phyloP scores from a whole-genome alignment of 2,888 invertebrate genomes.

The Dryobota labecula region DNA sequence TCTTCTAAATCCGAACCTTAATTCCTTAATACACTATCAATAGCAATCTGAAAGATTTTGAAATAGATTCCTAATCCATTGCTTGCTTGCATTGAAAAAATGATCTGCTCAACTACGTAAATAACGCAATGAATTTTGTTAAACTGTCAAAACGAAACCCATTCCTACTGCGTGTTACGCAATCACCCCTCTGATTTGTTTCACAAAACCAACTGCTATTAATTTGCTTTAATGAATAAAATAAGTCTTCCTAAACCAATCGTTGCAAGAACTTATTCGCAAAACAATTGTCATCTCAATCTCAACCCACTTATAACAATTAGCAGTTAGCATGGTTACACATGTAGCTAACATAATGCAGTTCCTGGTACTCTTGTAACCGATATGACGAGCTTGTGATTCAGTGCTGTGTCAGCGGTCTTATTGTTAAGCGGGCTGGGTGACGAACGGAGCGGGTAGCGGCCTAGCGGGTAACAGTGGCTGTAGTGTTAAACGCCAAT shows the following conservation, averaged over 20 bases:
- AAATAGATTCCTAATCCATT: no score
- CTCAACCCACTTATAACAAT: constrained; percentile 28
- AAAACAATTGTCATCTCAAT: constrained; percentile 1
- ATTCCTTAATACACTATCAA: no score
- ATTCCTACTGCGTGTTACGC: no score
- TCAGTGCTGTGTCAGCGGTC: constrained; percentile 69
- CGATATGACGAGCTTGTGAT: constrained; percentile 62
- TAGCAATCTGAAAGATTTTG: no score
- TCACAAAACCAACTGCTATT: background rate
- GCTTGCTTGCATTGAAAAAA: no score
- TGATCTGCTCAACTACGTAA: no score
- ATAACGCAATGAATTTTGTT: no score
- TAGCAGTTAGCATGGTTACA: constrained; percentile 10
- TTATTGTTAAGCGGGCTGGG: constrained; percentile 26
- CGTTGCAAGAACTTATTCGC: background rate
- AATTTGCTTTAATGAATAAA: background rate
- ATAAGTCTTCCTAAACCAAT: background rate
- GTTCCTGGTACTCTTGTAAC: constrained; percentile 63
- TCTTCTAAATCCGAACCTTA: no score
- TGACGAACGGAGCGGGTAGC: constrained; percentile 59
- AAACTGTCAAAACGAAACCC: no score
- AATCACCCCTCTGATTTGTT: no score
- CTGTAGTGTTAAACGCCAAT: no score
- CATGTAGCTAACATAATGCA: constrained; percentile 34
- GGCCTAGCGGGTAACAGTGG: constrained; percentile 38